Evolutionary conservation across 1,140 invertebrate species (phyloP).

Genomic region (Drosophila pruinosa): DNA sequence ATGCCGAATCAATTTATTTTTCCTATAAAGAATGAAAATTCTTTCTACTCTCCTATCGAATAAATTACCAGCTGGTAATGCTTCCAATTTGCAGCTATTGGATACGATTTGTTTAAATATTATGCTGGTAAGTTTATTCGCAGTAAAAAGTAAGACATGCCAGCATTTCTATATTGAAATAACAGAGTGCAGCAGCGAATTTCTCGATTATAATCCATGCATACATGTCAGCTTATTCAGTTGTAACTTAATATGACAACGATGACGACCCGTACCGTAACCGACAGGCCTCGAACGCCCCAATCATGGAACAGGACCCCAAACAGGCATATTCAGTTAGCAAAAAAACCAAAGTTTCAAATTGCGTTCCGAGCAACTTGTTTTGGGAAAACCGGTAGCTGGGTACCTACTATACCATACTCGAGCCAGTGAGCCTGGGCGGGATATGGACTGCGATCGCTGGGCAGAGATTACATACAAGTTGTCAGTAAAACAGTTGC

Average conservation of each 20-base stretch:
- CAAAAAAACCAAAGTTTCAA: slow-evolving; percentile 54
- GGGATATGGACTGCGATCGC: slow-evolving; percentile 36
- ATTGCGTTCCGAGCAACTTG: slow-evolving; percentile 61
- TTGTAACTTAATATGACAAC: slow-evolving; percentile 56
- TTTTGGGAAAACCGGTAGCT: slow-evolving; percentile 57
- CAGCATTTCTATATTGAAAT: slow-evolving; percentile 30
- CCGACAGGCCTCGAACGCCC: slow-evolving; percentile 53
- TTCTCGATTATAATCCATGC: slow-evolving; percentile 3
- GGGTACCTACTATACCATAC: neutral
- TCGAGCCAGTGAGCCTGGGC: neutral
- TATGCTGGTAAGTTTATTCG: slow-evolving; percentile 30
- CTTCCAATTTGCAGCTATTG: neutral
- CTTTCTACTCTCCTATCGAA: neutral
- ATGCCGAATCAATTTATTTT: neutral
- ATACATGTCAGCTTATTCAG: slow-evolving; percentile 33
- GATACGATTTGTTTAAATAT: neutral
- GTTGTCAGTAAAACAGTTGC: slow-evolving; percentile 54
- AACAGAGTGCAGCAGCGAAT: slow-evolving; percentile 25
- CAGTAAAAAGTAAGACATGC: slow-evolving; percentile 16
- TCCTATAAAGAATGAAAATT: neutral
- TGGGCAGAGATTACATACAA: slow-evolving; percentile 55
- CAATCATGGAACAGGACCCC: slow-evolving; percentile 45
- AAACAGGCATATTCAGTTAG: slow-evolving; percentile 6
- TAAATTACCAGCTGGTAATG: too few relatives aligned
- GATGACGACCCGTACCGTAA: slow-evolving; percentile 34